Percentiles rank a stretch among this genome's conserved stretches.
phyloP scores from a whole-genome alignment of 2,888 invertebrate genomes.

The Phytoseiulus persimilis region DNA sequence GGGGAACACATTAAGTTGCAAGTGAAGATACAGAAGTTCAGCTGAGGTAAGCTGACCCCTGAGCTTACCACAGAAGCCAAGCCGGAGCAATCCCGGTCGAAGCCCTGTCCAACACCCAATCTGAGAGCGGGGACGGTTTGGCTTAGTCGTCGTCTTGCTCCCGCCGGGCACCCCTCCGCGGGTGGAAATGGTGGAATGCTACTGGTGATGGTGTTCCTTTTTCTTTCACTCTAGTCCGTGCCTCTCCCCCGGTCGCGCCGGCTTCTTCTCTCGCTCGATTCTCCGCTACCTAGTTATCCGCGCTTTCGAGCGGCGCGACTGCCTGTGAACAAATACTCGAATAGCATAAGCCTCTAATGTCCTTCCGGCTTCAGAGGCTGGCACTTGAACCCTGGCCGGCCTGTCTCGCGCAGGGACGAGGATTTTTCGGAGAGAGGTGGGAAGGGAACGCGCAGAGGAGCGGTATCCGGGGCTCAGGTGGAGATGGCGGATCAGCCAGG shows the following conservation, averaged over 20 bases:
- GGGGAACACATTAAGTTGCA: neutral
- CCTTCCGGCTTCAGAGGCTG: neutral
- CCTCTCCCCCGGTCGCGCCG: neutral
- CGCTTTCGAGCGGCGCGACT: neutral
- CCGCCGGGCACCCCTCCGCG: neutral
- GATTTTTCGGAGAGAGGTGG: neutral
- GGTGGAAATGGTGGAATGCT: neutral
- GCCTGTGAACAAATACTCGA: neutral
- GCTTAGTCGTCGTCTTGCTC: neutral
- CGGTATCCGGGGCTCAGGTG: neutral
- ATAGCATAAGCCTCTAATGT: constrained; percentile 5
- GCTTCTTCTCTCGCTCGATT: neutral
- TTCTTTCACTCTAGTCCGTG: neutral
- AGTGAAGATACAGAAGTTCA: neutral
- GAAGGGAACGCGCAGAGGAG: neutral
- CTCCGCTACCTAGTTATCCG: neutral
- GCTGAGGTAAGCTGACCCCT: neutral
- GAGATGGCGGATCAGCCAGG: neutral
- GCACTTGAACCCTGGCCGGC: neutral
- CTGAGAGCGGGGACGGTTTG: neutral
- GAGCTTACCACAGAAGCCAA: neutral
- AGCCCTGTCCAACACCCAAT: neutral
- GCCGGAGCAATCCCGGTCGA: no score
- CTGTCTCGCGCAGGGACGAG: neutral
- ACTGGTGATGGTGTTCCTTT: neutral